Evolutionary conservation across 35 echinoderm and acorn worm genomes (phyloP), one percentile per base, ranked within the genome.

Genomic region (Ophioderma brevispina): DNA sequence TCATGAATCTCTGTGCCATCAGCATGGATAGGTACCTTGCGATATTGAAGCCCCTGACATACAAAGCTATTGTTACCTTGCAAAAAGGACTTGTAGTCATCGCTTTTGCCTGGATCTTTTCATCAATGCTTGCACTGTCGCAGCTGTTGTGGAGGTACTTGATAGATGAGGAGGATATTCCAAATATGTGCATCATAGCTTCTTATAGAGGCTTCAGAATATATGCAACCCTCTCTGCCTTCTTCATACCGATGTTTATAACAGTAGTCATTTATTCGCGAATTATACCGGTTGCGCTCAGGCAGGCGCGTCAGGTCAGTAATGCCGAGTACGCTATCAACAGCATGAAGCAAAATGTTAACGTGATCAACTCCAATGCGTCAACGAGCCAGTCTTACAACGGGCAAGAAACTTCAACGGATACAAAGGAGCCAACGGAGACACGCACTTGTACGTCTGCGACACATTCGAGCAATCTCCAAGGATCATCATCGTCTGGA

Each of bases 201-300:
- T 90, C 92, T 28, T 76, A 99, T 80, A 90, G 88, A 37, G 35
- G 77, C 33, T 99, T 93, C 90, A 95, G 94, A 0, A 81, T 99
- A 15, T 99, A 95, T 36, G 93, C 97, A n/a, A 99, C 97, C 4
- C 93, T 95, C 78, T 83, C 90, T 35, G 97, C 97, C 0, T 99
- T 95, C 38, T 99, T 95, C 81, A 99, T 99, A 43, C 97, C 97
- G 0, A 93, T 99, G 97, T 91, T 91, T 0, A 94, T 99, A 28
- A 99, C 95, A 90, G 75, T 99, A 55, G 78, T 94, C 0, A 87
- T 99, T 1, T 99, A 99, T 34, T 85, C 75, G 32, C 80, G 91
- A 8, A 99, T 95, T 13, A 95, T 90, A 43, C 88, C 85, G 0
- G 91, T 93, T 35, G 97, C 94, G 30, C 90, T 81, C 18, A 33